Conservation (phyloP, 2,797 vertebrate genomes). For the Aselliscus stoliczkanus region DNA sequence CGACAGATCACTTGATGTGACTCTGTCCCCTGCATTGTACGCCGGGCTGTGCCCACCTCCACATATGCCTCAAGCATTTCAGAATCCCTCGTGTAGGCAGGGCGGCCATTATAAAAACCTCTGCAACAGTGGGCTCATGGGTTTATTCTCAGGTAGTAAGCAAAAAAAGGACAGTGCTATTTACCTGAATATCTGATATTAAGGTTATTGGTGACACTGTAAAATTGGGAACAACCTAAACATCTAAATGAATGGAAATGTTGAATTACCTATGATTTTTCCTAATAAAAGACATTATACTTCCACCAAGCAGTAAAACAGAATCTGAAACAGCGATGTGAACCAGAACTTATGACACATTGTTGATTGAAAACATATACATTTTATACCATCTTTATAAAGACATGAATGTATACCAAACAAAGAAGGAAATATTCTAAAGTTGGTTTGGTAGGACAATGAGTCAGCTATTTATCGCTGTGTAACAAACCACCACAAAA, state of each 20-base stretch:
- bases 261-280: neutral
- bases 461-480: neutral
- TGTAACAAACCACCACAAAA: neutral
- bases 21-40: neutral
- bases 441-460: neutral
- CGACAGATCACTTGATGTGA: neutral
- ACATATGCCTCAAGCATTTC: neutral
- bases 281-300: neutral
- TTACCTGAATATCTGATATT: neutral
- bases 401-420: neutral
- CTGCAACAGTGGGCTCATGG: neutral
- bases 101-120: neutral
- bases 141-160: neutral
- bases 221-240: neutral
- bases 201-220: neutral
- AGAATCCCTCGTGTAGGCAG: neutral
- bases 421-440: neutral
- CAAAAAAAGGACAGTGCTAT: neutral
- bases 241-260: neutral
- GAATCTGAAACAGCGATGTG: neutral
- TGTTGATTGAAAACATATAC: neutral
- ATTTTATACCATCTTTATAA: neutral
- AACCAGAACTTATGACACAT: neutral
- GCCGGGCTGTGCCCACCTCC: neutral
- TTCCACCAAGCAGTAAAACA: neutral